Percentiles rank a stretch among this genome's conserved stretches.
Conservation (phyloP, 2,888 invertebrate genomes). For the Drosophila bunnanda region DNA sequence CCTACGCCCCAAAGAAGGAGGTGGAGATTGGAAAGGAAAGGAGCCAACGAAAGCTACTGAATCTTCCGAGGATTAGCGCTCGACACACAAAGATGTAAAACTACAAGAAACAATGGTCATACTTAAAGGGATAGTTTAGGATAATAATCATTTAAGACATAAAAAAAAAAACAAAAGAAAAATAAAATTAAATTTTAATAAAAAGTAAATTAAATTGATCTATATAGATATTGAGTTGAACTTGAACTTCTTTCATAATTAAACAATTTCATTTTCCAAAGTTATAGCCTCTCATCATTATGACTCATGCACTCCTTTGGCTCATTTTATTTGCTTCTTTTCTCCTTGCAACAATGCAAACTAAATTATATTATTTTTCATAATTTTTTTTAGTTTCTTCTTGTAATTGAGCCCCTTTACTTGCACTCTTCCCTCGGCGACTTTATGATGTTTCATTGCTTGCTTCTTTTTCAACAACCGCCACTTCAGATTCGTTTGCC, state of each 20-base stretch:
- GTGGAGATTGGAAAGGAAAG: slow-evolving; percentile 6
- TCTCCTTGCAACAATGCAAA: slow-evolving; percentile 18
- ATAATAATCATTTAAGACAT: neutral
- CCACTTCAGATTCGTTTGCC: slow-evolving; percentile 21
- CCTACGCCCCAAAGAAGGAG: slow-evolving; percentile 2
- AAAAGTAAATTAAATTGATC: neutral
- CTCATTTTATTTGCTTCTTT: neutral
- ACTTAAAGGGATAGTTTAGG: neutral
- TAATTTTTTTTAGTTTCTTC: neutral
- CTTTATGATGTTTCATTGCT: slow-evolving; percentile 24
- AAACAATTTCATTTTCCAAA: too few relatives aligned
- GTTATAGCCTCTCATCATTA: neutral
- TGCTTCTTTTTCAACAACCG: slow-evolving; percentile 20
- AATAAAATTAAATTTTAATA: neutral
- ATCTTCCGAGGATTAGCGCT: neutral
- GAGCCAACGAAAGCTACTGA: neutral
- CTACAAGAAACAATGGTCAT: neutral
- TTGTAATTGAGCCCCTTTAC: slow-evolving; percentile 16
- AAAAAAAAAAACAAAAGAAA: neutral
- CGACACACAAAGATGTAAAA: neutral
- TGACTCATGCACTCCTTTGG: slow-evolving; percentile 15
- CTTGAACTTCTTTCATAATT: neutral
- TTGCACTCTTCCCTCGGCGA: slow-evolving; percentile 14
- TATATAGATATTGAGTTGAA: neutral
- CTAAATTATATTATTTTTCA: slow-evolving; percentile 7